Evolutionary conservation across 2,888 invertebrate species (phyloP), one percentile per base, ranked within the genome.

Genomic region (Harmothoe impar): DNA sequence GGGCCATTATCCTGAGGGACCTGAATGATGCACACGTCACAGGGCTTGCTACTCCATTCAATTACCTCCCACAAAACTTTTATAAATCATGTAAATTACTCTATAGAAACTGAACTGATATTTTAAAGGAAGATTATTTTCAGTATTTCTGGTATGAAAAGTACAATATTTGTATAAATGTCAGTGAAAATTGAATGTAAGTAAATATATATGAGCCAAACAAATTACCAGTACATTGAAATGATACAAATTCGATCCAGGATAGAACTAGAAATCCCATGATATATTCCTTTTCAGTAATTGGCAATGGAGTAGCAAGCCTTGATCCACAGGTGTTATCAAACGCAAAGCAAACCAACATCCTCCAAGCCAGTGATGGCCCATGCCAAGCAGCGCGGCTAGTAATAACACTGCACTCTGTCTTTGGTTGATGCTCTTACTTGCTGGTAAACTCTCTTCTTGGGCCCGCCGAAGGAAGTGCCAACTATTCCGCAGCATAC

Each of bases 401-500:
- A 81, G 35, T 25, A 5, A 25, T 62, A 77, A 29, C 31, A 43
- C 81, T 20, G 43, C 81, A 81, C 81, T 10, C 77, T 77, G 29
- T 15, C 77, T 31, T 62, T 62, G 62, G 43, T n/a, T n/a, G 62
- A 62, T 20, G 20, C 15, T 43, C 86, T 86, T 86, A 86, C 86
- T 86, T 86, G 86, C 54, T 33, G 17, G 15, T 31, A 15, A 5
- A 54, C 29, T 52, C 54, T 86, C 86, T n/a, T 51, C 85, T 20
- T 84, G 77, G 10, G 89, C 68, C 7, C 25, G 54, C n/a, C 91
- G 91, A 7, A 91, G 54, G 62, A 89, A 90, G 43, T 78, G 56
- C 90, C 91, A 89, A 68, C 90, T 86, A n/a, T 89, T 31, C 54
- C 90, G 62, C 90, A 91, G 85, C 78, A 90, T 72, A 52, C 90